Conservation (phyloP, 2,113 vertebrate genomes). For the Actenoides hombroni region DNA sequence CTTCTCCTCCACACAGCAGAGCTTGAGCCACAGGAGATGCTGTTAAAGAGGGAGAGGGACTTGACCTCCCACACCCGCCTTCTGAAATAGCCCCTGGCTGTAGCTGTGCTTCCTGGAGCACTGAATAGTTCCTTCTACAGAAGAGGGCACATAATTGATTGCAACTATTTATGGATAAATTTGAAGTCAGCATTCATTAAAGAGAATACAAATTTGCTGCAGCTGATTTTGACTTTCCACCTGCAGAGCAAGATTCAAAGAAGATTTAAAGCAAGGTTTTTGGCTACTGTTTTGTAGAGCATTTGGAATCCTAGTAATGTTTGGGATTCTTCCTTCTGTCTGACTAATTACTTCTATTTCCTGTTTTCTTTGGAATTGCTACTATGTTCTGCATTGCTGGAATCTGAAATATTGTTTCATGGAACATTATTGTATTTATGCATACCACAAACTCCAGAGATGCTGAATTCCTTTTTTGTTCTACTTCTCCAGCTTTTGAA, state of each 20-base stretch:
- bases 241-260: background rate
- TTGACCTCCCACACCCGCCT: background rate
- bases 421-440: conserved; percentile 27
- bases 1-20: background rate
- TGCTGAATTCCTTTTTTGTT: background rate
- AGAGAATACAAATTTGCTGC: background rate
- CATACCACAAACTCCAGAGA: conserved; percentile 52
- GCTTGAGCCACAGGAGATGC: fast-evolving
- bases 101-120: background rate
- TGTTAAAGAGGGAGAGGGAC: background rate
- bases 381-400: conserved; percentile 41
- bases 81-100: background rate
- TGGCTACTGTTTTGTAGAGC: background rate
- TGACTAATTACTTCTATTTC: conserved; percentile 50
- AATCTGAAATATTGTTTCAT: conserved; percentile 58
- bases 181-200: background rate
- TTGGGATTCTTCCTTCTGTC: conserved; percentile 45
- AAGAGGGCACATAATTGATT: background rate
- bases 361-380: conserved; percentile 54
- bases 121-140: background rate
- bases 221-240: background rate
- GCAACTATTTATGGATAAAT: background rate
- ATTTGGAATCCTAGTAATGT: background rate
- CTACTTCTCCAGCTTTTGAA: background rate
- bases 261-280: background rate